Conservation (phyloP, 2,797 vertebrate species). For the Caiman crocodilus region DNA sequence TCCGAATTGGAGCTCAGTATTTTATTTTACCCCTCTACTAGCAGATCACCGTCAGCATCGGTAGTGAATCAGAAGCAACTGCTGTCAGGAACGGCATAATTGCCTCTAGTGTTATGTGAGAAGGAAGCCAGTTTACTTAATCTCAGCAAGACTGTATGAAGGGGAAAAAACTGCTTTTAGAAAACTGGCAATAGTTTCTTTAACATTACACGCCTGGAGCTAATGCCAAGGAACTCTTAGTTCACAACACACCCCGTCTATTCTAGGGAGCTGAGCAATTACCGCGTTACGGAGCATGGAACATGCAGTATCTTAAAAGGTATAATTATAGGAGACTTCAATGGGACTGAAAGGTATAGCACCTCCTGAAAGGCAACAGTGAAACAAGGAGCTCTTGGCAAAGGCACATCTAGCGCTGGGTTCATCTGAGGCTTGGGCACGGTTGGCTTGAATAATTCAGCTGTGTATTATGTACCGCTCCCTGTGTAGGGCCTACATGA, state of each 20-base stretch:
- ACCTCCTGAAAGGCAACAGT: background rate
- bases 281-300: constrained; percentile 10
- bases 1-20: background rate
- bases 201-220: constrained; percentile 59
- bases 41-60: background rate
- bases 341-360: background rate
- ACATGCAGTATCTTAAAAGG: background rate
- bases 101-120: constrained; percentile 1
- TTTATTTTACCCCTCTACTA: background rate
- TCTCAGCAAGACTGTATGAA: background rate
- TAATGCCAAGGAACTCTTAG: constrained; percentile 43
- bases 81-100: constrained; percentile 31
- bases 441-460: constrained; percentile 49
- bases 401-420: background rate
- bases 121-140: constrained; percentile 19
- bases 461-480: background rate
- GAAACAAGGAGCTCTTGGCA: constrained; percentile 2
- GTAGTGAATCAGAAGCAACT: constrained; percentile 34
- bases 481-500: rapidly evolving
- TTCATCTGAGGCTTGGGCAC: constrained; percentile 7
- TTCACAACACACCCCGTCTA: constrained; percentile 32
- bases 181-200: constrained; percentile 62
- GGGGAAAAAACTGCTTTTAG: constrained; percentile 24
- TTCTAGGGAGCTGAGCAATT: constrained; percentile 44
- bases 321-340: constrained; percentile 45